Conservation (phyloP, 1,140 invertebrate species). For the Stenopsyche tienmushanensis region DNA sequence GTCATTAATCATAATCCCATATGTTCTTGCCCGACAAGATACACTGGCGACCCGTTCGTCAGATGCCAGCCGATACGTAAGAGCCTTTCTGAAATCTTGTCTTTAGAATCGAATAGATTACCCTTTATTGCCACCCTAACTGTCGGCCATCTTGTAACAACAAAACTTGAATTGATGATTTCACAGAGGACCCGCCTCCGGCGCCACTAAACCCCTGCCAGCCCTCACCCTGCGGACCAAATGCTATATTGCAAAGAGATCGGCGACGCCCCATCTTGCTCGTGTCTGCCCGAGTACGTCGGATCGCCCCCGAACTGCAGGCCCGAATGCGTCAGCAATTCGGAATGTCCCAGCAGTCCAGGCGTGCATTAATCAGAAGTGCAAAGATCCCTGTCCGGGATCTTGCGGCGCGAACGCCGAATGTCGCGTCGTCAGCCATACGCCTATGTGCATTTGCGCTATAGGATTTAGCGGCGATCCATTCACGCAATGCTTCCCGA, state of each 20-base stretch:
- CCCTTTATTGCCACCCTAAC: too few species aligned
- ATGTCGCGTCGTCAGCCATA: conserved; percentile 67
- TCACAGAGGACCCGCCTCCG: conserved; percentile 56
- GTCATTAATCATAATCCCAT: conserved; percentile 64
- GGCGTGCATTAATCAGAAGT: conserved; percentile 69
- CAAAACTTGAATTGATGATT: conserved; percentile 1
- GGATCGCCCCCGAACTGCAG: conserved; percentile 66
- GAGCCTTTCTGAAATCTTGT: background rate
- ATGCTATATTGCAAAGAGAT: conserved; percentile 64
- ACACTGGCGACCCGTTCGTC: conserved; percentile 63
- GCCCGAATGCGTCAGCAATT: conserved; percentile 66
- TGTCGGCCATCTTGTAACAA: too few species aligned
- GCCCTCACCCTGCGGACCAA: conserved; percentile 71
- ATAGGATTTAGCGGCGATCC: conserved; percentile 61
- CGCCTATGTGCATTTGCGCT: conserved; percentile 63
- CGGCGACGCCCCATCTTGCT: conserved; percentile 63
- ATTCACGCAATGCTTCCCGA: conserved; percentile 55
- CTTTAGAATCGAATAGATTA: background rate
- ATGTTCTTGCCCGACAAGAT: conserved; percentile 61
- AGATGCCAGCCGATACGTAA: conserved; percentile 56
- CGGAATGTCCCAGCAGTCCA: conserved; percentile 62
- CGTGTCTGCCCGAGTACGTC: conserved; percentile 63
- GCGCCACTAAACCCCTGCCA: conserved; percentile 61
- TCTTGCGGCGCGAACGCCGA: conserved; percentile 65
- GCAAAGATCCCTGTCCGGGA: conserved; percentile 66